Evolutionary conservation across 2,113 vertebrate genomes (phyloP).

Genomic region (Eupsittula cactorum): DNA sequence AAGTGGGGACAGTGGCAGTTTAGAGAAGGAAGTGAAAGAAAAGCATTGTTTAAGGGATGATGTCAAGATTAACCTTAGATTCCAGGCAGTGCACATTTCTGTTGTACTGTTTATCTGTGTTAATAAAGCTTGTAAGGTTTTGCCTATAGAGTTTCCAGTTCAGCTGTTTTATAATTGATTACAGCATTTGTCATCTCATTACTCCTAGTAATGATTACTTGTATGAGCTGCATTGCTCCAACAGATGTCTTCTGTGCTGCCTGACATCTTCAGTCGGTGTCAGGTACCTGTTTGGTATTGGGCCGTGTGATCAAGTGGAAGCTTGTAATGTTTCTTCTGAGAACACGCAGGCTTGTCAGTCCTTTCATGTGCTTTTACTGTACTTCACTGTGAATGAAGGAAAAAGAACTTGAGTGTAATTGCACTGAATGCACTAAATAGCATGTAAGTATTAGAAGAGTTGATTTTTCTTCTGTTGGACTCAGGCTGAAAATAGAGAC

Average conservation of each 20-base stretch:
- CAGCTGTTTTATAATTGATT: neutral
- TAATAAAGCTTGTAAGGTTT: neutral
- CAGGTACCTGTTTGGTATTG: neutral
- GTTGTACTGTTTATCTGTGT: neutral
- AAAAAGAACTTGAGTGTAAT: neutral
- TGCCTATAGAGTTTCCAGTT: neutral
- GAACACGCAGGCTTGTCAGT: neutral
- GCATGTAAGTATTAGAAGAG: neutral
- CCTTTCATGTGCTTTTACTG: neutral
- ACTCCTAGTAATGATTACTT: neutral
- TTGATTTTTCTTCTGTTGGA: neutral
- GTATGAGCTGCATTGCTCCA: neutral
- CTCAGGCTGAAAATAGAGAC: neutral
- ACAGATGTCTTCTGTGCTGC: neutral
- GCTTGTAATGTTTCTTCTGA: neutral
- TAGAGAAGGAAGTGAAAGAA: neutral
- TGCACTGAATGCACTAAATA: neutral
- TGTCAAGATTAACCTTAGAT: neutral
- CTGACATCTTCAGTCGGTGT: neutral
- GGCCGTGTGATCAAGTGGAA: neutral
- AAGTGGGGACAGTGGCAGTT: neutral
- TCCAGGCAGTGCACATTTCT: neutral
- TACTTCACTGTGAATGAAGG: neutral
- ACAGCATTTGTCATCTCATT: neutral
- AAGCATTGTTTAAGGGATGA: neutral